Evolutionary conservation across 2,113 vertebrate genomes (phyloP).

Genomic region (Phalacrocorax brasilianus): DNA sequence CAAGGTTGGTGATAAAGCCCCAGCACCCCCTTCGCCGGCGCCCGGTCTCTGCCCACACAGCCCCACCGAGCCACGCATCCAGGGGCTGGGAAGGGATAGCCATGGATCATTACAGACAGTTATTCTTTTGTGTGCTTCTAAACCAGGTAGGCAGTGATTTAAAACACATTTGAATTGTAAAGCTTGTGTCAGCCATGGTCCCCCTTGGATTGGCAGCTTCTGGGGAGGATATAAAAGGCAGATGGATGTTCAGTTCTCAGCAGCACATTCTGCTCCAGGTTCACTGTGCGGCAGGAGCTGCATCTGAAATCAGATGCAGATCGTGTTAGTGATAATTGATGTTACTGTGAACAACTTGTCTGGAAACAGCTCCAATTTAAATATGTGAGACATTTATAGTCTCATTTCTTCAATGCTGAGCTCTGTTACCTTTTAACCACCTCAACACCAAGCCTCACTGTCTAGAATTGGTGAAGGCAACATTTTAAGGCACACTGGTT

Average conservation of each 20-base stretch:
- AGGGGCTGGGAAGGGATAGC: neutral
- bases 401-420: slow-evolving; percentile 4
- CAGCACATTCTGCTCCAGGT: slow-evolving; percentile 56
- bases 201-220: slow-evolving; percentile 46
- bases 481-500: neutral
- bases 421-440: slow-evolving; percentile 23
- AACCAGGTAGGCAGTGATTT: slow-evolving; percentile 39
- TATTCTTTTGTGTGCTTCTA: slow-evolving; percentile 11
- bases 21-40: neutral
- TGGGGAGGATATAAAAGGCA: slow-evolving; percentile 61
- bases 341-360: slow-evolving; percentile 64
- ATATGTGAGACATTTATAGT: slow-evolving; percentile 50
- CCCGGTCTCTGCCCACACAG: neutral
- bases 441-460: neutral
- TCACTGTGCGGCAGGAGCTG: slow-evolving; percentile 35
- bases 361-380: slow-evolving; percentile 56
- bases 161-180: slow-evolving; percentile 54
- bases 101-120: neutral
- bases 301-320: slow-evolving; percentile 68
- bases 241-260: slow-evolving; percentile 60
- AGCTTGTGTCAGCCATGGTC: neutral
- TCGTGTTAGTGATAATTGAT: slow-evolving; percentile 66
- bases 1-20: slow-evolving; percentile 81
- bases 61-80: fast-evolving
- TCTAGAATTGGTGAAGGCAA: neutral